These are phyloP conservation scores for Rallus limicola DNA, from an alignment of 2,113 vertebrate species.

Conservation along the genomic window DNA sequence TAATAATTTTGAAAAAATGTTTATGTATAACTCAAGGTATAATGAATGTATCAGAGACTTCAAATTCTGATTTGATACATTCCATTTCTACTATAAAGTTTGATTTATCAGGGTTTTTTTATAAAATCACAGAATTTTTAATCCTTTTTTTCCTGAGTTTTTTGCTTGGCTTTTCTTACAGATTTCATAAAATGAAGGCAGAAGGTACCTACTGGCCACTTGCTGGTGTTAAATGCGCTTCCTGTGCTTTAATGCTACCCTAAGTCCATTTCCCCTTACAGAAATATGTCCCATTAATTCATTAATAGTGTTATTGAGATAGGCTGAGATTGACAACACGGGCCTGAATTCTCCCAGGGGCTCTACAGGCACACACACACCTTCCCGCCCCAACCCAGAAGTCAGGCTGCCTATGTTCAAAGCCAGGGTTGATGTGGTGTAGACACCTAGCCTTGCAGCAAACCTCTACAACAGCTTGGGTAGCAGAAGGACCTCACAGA, in stretches of 20 bases:
- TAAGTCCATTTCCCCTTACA: background rate
- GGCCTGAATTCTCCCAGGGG: background rate
- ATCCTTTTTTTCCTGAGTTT: background rate
- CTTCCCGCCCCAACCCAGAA: background rate
- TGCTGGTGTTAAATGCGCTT: background rate
- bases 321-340: background rate
- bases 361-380: background rate
- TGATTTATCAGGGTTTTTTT: background rate
- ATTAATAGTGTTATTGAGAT: background rate
- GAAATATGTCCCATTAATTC: background rate
- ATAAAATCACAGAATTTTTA: background rate
- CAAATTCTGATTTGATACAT: background rate
- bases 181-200: background rate
- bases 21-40: background rate
- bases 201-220: background rate
- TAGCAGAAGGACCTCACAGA: background rate
- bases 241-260: background rate
- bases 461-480: too few relatives aligned
- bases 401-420: background rate
- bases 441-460: background rate
- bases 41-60: background rate
- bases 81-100: background rate
- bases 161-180: background rate
- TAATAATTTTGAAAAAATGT: background rate
- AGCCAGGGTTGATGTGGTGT: fast-evolving